Evolutionary conservation across 2,797 vertebrate species (phyloP).

Genomic region (Acipenser transmontanus): DNA sequence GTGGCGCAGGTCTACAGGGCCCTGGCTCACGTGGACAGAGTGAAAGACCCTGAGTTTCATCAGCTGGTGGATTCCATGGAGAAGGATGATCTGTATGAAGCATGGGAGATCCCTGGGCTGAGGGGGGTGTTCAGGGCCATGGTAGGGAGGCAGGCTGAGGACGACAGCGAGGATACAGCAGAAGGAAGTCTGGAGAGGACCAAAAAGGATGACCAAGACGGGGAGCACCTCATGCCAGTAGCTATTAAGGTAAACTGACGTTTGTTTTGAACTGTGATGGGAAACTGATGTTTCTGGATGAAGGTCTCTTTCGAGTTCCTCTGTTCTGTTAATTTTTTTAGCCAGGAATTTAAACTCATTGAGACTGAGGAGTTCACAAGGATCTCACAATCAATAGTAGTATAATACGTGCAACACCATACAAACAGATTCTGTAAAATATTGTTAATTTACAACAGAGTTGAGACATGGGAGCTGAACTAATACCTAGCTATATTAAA

Average conservation of each 20-base stretch:
- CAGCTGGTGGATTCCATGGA: slow-evolving; percentile 41
- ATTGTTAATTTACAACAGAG: too few relatives aligned
- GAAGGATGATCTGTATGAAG: slow-evolving; percentile 54
- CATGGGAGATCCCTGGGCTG: slow-evolving; percentile 66
- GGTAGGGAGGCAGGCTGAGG: slow-evolving; percentile 33
- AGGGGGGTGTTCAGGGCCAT: slow-evolving; percentile 42
- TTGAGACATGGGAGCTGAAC: too few relatives aligned
- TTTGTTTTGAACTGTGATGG: too few relatives aligned
- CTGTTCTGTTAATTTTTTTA: too few relatives aligned
- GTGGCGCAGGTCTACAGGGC: slow-evolving; percentile 90
- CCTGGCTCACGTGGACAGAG: slow-evolving; percentile 53
- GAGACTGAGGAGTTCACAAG: too few relatives aligned
- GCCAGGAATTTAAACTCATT: too few relatives aligned
- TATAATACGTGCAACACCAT: too few relatives aligned
- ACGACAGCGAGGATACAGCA: neutral
- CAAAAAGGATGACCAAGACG: slow-evolving; percentile 15
- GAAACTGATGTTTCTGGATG: too few relatives aligned
- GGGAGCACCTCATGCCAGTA: slow-evolving; percentile 64
- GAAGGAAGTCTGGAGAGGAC: slow-evolving; percentile 20
- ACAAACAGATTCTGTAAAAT: too few relatives aligned
- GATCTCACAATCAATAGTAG: too few relatives aligned
- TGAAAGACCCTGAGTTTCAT: slow-evolving; percentile 51
- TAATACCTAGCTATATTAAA: too few relatives aligned
- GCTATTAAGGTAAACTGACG: slow-evolving; percentile 75
- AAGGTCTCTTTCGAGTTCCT: too few relatives aligned